These are phyloP conservation scores for Mustela nigripes DNA, from an alignment of 2,113 vertebrate species.

Conservation along the genomic window DNA sequence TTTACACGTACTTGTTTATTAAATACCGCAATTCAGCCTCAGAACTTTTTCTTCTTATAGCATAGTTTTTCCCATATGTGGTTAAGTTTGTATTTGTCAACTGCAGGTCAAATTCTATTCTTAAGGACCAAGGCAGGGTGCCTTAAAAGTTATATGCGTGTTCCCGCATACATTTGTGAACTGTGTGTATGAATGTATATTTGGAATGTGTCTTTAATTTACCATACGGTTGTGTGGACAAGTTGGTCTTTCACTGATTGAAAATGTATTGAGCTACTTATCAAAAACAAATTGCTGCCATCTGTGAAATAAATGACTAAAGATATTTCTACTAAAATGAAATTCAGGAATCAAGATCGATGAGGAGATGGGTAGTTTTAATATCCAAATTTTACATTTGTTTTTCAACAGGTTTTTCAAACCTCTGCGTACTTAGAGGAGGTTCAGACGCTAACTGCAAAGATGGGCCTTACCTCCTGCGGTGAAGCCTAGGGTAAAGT, in stretches of 20 bases:
- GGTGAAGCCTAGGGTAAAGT: background rate
- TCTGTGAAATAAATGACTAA: slow-evolving; percentile 65
- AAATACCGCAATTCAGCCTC: slow-evolving; percentile 19
- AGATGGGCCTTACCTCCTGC: background rate
- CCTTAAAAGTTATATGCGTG: background rate
- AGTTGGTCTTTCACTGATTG: slow-evolving; percentile 35
- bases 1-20: slow-evolving; percentile 54
- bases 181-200: background rate
- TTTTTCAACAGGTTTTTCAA: background rate
- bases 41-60: background rate
- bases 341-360: slow-evolving; percentile 56
- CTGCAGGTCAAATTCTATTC: slow-evolving; percentile 44
- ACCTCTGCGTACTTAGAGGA: background rate
- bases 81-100: slow-evolving; percentile 39
- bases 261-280: slow-evolving; percentile 59
- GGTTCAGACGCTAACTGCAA: background rate
- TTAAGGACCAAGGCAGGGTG: slow-evolving; percentile 11
- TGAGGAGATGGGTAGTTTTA: slow-evolving; percentile 2
- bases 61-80: background rate
- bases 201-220: slow-evolving; percentile 65
- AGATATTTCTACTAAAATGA: slow-evolving; percentile 28
- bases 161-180: slow-evolving; percentile 27
- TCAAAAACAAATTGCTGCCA: slow-evolving; percentile 70
- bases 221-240: background rate
- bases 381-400: slow-evolving; percentile 41